Conservation (phyloP, 2,113 vertebrate genomes). For the Pterocles burchelli region DNA sequence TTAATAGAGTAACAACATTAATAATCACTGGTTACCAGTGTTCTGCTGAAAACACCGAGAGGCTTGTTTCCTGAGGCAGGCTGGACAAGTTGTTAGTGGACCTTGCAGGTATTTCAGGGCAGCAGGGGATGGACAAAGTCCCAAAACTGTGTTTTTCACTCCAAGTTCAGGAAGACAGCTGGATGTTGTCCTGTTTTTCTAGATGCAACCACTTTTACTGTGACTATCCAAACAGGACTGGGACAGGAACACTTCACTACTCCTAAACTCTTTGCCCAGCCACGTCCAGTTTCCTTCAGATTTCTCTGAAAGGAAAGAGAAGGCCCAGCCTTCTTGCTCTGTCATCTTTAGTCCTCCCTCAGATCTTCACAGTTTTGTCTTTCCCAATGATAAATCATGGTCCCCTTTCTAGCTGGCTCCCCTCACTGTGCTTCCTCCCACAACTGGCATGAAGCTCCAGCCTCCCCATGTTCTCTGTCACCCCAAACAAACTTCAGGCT, state of each 20-base stretch:
- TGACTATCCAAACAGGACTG: rapidly evolving
- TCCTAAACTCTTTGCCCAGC: neutral
- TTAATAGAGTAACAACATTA: neutral
- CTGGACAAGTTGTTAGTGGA: neutral
- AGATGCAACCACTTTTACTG: neutral
- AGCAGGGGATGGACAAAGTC: neutral
- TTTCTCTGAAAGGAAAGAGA: neutral
- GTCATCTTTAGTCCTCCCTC: neutral
- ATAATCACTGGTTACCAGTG: neutral
- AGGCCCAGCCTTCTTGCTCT: neutral
- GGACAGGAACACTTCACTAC: neutral
- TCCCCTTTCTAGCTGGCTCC: neutral
- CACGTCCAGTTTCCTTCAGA: neutral
- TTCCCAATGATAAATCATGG: neutral
- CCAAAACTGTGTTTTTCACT: neutral
- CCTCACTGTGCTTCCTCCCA: neutral
- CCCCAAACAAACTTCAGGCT: neutral
- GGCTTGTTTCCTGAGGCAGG: neutral
- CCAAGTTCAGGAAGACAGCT: neutral
- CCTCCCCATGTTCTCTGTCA: neutral
- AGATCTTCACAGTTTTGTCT: neutral
- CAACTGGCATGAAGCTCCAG: neutral
- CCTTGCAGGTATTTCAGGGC: neutral
- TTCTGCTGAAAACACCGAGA: neutral
- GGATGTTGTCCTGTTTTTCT: neutral